Evolutionary conservation across 1,140 invertebrate species (phyloP), one percentile per base, ranked within the genome.

Genomic region (Globodera rostochiensis): DNA sequence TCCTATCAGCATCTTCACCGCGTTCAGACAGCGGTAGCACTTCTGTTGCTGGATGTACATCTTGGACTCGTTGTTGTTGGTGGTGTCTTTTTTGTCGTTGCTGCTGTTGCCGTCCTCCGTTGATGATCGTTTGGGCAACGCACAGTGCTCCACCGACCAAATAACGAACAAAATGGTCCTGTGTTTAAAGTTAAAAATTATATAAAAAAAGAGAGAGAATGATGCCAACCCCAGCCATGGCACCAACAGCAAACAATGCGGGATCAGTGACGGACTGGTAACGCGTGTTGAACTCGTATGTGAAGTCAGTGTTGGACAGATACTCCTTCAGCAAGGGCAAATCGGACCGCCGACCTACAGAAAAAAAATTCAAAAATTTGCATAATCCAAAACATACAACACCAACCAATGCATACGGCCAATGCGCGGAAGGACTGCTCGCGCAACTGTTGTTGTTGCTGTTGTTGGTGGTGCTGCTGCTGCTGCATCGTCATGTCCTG

Each of bases 161-260:
- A 76, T 86, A 88, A 6, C 87, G 85, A 7, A 88, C 86, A 76
- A 88, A 88, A 77, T 88, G 86, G 66, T 88, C 76, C 69, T 71
- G 46, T 4, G 1, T 36, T 36, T 36, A 1, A 13, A 66, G n/a
- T 66, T 13, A 21, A 66, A 21, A 66, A 15, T 21, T 21, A 66
- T 66, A 21, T 1, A 13, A 21, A 66, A 66, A 66, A 3, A 3
- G 13, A 2, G 2, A 13, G 3, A 21, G 3, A 13, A 15, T 13
- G 2, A 13, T 66, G 60, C 60, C 60, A 4, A 71, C 87, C 5
- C 87, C 87, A 4, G 84, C 83, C 11, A 86, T 67, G 11, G 87
- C 82, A 46, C 87, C 87, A 15, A 89, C 81, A 15, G 85, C 84
- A 71, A 81, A 89, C 36, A 88, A 71, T 7, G 79, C 57, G 11